Base-by-base conservation (phyloP, 1,140 invertebrate genomes). In the Sarcophaga peregrina region DNA sequence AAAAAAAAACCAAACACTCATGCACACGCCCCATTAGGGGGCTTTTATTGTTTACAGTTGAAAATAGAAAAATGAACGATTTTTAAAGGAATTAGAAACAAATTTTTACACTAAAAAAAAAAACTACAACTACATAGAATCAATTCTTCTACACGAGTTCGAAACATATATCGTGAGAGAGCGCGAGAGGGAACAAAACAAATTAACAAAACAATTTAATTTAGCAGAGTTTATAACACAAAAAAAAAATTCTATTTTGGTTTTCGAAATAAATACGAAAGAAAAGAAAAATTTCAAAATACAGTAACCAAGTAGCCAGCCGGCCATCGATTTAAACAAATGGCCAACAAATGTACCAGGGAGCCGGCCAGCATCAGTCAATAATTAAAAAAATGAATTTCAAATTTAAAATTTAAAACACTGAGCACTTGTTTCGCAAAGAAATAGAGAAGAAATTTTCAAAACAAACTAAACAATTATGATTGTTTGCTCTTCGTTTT, bases 231-330 rank as follows among this genome's bases (percentile, higher is more conserved):
- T 37, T 37, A 62, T n/a, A 62, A 13, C 17, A 25, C 17, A 78
- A 78, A 25, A 15, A n/a, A 76, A 50, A n/a, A 78, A 78, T 78
- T n/a, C 75, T 78, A 78, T 78, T 78, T 78, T 52, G 17, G 75
- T 8, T 25, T 17, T 11, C 47, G 75, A 47, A n/a, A n/a, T n/a
- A n/a, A n/a, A n/a, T n/a, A 15, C 73, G 47, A 75, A 75, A 75
- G 8, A 58, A 58, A 58, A 58, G 7, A 58, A 58, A 58, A 58
- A 58, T 58, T 7, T 58, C 54, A 5, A 58, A 68, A 68, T n/a
- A 20, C 62, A 25, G 62, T 68, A 68, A 20, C n/a, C 62, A 37
- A 37, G 1, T 37, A 68, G 62, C 62, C 62, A 68, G 62, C 62
- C 62, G 17, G 62, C n/a, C 62, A 15, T 9, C 50, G 50, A 52